A percentile compares a stretch with the other conserved stretches of the same genome.
These are phyloP conservation scores for Platichthys stellatus DNA, from an alignment of 2,113 vertebrate species.

Conservation along the genomic window DNA sequence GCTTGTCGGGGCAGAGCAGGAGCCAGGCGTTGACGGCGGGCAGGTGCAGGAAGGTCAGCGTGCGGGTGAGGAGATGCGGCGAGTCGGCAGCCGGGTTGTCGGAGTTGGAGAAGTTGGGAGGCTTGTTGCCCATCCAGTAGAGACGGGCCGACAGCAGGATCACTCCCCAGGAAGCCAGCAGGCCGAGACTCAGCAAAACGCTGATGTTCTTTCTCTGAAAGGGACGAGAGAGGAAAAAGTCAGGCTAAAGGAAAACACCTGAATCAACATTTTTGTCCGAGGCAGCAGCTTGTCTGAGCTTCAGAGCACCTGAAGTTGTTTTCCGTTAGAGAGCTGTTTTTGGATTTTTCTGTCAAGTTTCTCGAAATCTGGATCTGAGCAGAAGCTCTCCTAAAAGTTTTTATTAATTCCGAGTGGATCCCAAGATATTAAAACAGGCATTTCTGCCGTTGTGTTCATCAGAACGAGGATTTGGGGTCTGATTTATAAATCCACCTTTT, in stretches of 20 bases:
- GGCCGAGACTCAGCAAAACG: conserved; percentile 86
- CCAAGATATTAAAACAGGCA: not conserved
- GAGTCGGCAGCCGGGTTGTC: conserved; percentile 98
- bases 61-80: conserved; percentile 87
- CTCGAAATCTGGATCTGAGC: not conserved
- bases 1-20: conserved; percentile 92
- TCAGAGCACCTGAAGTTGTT: conserved; percentile 32
- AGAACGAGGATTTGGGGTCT: not conserved
- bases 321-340: conserved; percentile 11
- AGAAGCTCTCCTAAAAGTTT: too few relatives aligned
- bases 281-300: conserved; percentile 6
- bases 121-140: conserved; percentile 99
- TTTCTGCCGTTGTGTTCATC: not conserved
- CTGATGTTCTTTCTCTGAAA: conserved; percentile 89
- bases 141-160: conserved; percentile 89
- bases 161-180: conserved; percentile 89
- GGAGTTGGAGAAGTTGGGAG: conserved; percentile 98
- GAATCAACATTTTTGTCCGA: conserved; percentile 44
- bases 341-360: conserved; percentile 15
- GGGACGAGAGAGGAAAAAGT: not conserved
- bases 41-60: conserved; percentile 92
- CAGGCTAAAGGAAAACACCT: conserved; percentile 23
- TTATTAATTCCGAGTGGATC: not conserved
- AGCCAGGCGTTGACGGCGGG: conserved; percentile 95
- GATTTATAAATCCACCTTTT: conserved; percentile 13